phyloP scores from a whole-genome alignment of 2,113 vertebrate species.

The Ranitomeya imitator region DNA sequence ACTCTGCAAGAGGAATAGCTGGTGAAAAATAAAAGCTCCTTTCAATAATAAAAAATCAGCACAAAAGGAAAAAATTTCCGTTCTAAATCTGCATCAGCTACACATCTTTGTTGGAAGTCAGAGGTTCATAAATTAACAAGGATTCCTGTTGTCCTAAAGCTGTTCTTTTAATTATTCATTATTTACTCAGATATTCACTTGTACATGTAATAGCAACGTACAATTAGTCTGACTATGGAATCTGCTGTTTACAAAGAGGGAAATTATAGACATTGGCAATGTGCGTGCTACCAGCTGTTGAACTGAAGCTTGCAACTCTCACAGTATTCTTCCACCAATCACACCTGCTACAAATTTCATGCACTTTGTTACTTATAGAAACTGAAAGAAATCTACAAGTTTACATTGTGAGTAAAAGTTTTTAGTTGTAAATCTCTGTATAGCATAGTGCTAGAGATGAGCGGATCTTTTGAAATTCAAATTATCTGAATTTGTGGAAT shows the following conservation, averaged over 20 bases:
- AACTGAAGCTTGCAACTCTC: background rate
- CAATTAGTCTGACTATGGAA: background rate
- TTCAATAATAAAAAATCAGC: slow-evolving; percentile 29
- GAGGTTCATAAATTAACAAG: slow-evolving; percentile 39
- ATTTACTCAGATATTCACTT: slow-evolving; percentile 19
- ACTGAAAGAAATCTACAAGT: background rate
- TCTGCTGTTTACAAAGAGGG: slow-evolving; percentile 2
- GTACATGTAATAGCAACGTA: slow-evolving; percentile 6
- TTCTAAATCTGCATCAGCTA: background rate
- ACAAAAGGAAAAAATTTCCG: slow-evolving; percentile 1
- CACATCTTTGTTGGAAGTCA: slow-evolving; percentile 15
- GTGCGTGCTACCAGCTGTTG: background rate
- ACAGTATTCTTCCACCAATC: background rate
- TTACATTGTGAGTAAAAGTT: background rate
- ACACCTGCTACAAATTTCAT: background rate
- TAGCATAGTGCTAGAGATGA: too few relatives aligned
- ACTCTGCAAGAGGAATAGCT: slow-evolving; percentile 3
- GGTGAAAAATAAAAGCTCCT: background rate
- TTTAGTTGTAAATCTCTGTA: background rate
- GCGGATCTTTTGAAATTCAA: too few relatives aligned
- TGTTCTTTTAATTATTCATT: slow-evolving; percentile 44
- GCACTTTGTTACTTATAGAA: background rate
- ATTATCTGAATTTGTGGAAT: too few relatives aligned
- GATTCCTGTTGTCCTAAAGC: slow-evolving; percentile 28
- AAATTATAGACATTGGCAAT: slow-evolving; percentile 16